Evolutionary conservation across 1,140 invertebrate genomes (phyloP).

Genomic region (Tenebrio molitor): DNA sequence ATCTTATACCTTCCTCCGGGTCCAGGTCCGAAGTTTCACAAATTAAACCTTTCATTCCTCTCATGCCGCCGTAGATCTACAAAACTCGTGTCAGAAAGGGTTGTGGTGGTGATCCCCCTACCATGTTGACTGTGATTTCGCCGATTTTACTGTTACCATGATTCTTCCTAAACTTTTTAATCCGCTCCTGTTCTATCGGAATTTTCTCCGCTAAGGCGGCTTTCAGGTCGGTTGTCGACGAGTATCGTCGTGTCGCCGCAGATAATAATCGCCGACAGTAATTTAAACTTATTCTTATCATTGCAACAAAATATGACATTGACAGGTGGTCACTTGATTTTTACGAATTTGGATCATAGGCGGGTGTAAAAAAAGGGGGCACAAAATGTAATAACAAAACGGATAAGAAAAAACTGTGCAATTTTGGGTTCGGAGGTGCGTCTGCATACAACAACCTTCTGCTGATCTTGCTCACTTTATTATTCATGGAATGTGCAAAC

Average conservation of each 20-base stretch:
- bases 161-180: constrained; percentile 85
- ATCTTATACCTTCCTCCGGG: constrained; percentile 90
- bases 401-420: no score
- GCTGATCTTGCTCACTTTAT: constrained; percentile 30
- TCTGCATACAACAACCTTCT: neutral
- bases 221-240: constrained; percentile 80
- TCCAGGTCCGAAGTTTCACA: constrained; percentile 93
- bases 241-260: no score
- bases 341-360: no score
- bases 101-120: no score
- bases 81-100: no score
- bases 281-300: neutral
- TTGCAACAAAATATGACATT: neutral
- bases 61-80: constrained; percentile 94
- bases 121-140: constrained; percentile 92
- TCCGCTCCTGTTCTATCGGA: constrained; percentile 84
- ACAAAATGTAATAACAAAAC: no score
- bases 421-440: no score
- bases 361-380: no score
- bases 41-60: constrained; percentile 90
- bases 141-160: constrained; percentile 86
- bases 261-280: no score
- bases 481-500: constrained; percentile 47
- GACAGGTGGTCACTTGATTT: neutral
- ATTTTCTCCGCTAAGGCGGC: constrained; percentile 85